Evolutionary conservation across 2,797 vertebrate species (phyloP).

Genomic region (Periophthalmus magnuspinnatus): DNA sequence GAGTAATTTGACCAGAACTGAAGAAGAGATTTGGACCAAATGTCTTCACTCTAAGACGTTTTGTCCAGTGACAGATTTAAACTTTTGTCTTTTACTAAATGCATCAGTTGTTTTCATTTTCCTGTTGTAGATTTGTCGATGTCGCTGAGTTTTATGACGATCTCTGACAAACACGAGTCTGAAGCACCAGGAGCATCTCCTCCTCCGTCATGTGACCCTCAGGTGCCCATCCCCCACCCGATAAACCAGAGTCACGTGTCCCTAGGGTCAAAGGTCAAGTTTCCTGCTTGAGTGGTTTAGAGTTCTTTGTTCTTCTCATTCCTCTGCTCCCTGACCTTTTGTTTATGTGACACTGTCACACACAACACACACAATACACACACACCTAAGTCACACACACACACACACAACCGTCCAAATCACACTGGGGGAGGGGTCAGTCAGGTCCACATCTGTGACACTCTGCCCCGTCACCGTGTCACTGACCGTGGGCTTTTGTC

Average conservation of each 20-base stretch:
- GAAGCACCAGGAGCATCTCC: no score
- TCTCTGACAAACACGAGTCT: no score
- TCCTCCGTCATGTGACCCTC: conserved; percentile 36
- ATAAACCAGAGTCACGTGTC: conserved; percentile 26
- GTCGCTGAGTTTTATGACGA: no score
- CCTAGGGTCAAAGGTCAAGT: conserved; percentile 61
- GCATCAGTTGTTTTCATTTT: background rate
- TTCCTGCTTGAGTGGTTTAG: conserved; percentile 37
- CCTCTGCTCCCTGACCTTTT: conserved; percentile 15
- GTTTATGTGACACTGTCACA: conserved; percentile 36
- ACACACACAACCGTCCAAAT: background rate
- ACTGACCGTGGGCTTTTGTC: no score
- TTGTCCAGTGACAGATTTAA: no score
- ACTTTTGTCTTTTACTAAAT: no score
- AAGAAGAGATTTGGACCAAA: no score
- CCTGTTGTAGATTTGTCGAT: no score
- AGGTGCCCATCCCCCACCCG: conserved; percentile 9
- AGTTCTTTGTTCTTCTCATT: conserved; percentile 49
- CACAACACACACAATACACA: conserved; percentile 41
- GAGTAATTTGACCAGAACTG: no score
- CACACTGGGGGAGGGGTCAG: conserved; percentile 33
- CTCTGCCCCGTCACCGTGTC: no score
- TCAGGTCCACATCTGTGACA: conserved; percentile 21
- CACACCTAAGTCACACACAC: background rate
- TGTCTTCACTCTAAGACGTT: no score